Evolutionary conservation across 2,888 invertebrate genomes (phyloP).

Genomic region (Dorcus parallelipipedus): DNA sequence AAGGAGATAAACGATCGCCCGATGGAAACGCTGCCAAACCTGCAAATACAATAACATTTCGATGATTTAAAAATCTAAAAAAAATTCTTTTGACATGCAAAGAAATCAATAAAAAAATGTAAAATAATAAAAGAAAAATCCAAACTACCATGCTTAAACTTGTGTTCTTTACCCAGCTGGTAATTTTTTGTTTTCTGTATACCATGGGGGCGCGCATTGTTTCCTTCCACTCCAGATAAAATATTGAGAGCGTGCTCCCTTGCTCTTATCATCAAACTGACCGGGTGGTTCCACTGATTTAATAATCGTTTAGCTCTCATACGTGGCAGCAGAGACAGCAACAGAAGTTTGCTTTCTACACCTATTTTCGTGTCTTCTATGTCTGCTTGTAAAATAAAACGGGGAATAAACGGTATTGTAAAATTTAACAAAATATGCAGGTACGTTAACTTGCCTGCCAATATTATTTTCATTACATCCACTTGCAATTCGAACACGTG

Average conservation of each 20-base stretch:
- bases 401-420: too few relatives aligned
- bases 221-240: constrained; percentile 65
- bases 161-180: constrained; percentile 25
- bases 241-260: constrained; percentile 79
- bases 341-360: constrained; percentile 67
- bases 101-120: constrained; percentile 6
- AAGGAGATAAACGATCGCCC: constrained; percentile 69
- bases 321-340: constrained; percentile 71
- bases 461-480: constrained; percentile 80
- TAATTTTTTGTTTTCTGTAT: constrained; percentile 33
- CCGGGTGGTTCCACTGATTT: constrained; percentile 74
- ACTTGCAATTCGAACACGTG: constrained; percentile 85
- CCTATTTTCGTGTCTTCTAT: constrained; percentile 54
- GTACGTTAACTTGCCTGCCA: constrained; percentile 65
- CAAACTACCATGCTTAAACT: constrained; percentile 13
- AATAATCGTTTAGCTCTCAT: constrained; percentile 75
- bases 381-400: constrained; percentile 36
- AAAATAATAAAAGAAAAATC: constrained; percentile 5
- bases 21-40: constrained; percentile 71
- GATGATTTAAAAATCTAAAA: not conserved
- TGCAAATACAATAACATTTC: constrained; percentile 37
- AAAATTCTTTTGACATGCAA: not conserved
- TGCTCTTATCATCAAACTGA: constrained; percentile 73
- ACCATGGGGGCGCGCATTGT: constrained; percentile 36
- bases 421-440: too few relatives aligned